Percentiles rank a stretch among this genome's conserved stretches.
phyloP scores from a whole-genome alignment of 2,797 vertebrate genomes.

The Macropodus opercularis region DNA sequence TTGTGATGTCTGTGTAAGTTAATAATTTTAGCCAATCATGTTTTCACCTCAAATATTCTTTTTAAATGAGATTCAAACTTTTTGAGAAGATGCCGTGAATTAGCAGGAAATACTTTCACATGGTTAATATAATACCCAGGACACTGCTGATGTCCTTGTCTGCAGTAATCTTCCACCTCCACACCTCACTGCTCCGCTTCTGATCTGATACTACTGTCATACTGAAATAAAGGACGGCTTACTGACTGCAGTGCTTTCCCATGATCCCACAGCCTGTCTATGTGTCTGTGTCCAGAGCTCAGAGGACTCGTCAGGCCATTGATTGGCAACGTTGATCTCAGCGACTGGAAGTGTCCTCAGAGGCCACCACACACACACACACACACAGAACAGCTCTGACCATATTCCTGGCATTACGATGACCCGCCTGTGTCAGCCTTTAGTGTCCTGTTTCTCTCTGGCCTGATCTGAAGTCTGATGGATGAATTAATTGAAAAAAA shows the following conservation, averaged over 20 bases:
- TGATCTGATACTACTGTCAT: conserved; percentile 12
- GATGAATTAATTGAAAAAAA: too few relatives aligned
- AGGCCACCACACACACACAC: conserved; percentile 41
- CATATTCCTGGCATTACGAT: conserved; percentile 62
- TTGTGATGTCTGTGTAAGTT: too few relatives aligned
- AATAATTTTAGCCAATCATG: too few relatives aligned
- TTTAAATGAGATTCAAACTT: too few relatives aligned
- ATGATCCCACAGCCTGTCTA: conserved; percentile 32
- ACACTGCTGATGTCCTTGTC: not conserved
- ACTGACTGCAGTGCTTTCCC: conserved; percentile 47
- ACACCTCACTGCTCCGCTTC: conserved; percentile 6
- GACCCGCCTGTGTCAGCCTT: conserved; percentile 50
- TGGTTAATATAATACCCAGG: not conserved
- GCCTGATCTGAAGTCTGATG: conserved; percentile 42
- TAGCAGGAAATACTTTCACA: not conserved
- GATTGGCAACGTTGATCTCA: conserved; percentile 67
- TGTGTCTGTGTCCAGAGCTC: conserved; percentile 64
- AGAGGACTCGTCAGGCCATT: conserved; percentile 62
- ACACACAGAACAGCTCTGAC: conserved; percentile 45
- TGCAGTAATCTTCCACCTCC: not conserved
- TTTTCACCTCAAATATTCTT: too few relatives aligned
- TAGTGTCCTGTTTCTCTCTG: conserved; percentile 18
- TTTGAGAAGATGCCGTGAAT: not conserved
- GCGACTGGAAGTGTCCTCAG: conserved; percentile 63
- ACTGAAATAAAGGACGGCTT: conserved; percentile 7